Evolutionary conservation across 2,888 invertebrate genomes (phyloP), one percentile per base, ranked within the genome.

Genomic region (Drosophila cognata): DNA sequence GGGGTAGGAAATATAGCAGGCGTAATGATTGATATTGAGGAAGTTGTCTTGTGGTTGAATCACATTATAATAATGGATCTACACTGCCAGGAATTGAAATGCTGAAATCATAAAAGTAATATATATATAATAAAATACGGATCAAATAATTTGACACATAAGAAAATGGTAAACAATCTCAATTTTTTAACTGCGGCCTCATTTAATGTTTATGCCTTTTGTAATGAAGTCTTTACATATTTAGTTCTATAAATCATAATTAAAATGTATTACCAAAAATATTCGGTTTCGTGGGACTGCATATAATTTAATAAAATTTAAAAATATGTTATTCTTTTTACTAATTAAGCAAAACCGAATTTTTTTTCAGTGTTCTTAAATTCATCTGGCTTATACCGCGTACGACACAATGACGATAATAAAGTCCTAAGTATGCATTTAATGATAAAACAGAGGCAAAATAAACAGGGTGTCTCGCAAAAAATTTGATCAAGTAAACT

Each of bases 11-110:
- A 77, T 75, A 74, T 57, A 71, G 68, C 76, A 73, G 78, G 88
- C 76, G 87, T 71, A 83, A 88, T 89, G 87, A 88, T 89, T 88
- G 81, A 90, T 87, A 84, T 90, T 89, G 84, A 83, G 88, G 88
- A 91, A 89, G 82, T 89, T 72, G 73, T 63, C 65, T 73, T 89
- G 83, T 66, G 88, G 77, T 79, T 74, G 53, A 68, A 72, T 74
- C 67, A 71, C 74, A 71, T 56, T 58, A 57, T 71, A 51, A 51
- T 33, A 29, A 2, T 28, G 55, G 29, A 18, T 25, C 4, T 68
- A 59, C 89, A 88, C 89, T 72, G 74, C 5, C 7, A 77, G 8
- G 21, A 76, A 68, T 18, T 6, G 4, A 4, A 16, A 13, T 16
- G 10, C 1, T 18, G 25, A 35, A 18, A 29, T 11, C 16, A 16